Evolutionary conservation across 2,113 vertebrate genomes (phyloP), one percentile per base, ranked within the genome.

Genomic region (Motacilla tschutschensis): DNA sequence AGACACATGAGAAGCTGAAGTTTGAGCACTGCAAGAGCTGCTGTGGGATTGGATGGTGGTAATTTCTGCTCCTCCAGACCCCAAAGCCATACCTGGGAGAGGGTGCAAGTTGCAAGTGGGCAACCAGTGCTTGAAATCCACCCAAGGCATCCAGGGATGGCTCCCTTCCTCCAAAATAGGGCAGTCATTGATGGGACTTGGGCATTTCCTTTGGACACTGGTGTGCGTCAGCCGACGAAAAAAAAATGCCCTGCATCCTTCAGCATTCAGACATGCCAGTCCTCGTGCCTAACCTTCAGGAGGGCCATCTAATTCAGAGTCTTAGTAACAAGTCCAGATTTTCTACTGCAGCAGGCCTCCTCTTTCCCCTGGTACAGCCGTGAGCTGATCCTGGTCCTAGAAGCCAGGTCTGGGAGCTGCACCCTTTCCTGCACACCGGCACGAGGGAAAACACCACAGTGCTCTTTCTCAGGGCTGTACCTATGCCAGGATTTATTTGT

Each of bases 161-260:
- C 38, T 91, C 19, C 17, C 17, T 33, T 2, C 6, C 60, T 85
- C 54, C 3, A 5, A 40, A 41, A 36, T 0, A 31, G 26, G 19
- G 48, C 0, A 0, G 55, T 15, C 2, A 0, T 36, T 58, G 29
- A 13, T 31, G 51, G 50, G n/a, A 59, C 43, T 58, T n/a, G 50
- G 16, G n/a, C 12, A 16, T 50, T 21, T 72, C 16, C 40, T 63
- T 73, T 50, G 54, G 71, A 75, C 53, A 40, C 33, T 9, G 22
- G 8, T 7, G 3, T 69, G 43, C 69, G 41, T 25, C 1, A 2
- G 21, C 25, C 51, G 43, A 58, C 3, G n/a, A 2, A 35, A n/a
- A 48, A 44, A 63, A 54, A 54, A 48, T 18, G 21, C 8, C 54
- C 50, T 20, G 2, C 36, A 7, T 65, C 35, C 15, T 62, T 82